Evolutionary conservation across 2,888 invertebrate species (phyloP), one percentile per base, ranked within the genome.

Genomic region (Parnassius apollo): DNA sequence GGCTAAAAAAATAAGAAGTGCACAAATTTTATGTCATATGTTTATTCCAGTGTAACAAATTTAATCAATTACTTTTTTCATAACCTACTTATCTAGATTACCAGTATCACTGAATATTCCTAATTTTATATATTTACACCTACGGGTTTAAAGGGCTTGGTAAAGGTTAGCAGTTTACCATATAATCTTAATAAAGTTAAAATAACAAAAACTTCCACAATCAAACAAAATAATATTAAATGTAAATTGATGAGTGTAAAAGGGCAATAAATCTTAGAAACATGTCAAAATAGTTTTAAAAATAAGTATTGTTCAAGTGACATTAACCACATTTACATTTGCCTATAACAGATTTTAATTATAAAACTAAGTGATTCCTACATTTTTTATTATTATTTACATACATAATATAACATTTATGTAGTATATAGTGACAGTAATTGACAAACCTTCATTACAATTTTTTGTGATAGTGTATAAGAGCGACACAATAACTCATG

Each of bases 1-100:
- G 4, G 4, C 7, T 7, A 35, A 1, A 35, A 4, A 57, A 62
- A 61, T 61, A 46, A 65, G 69, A 78, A 72, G 78, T 72, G 76
- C 70, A 71, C 67, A 70, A 54, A 57, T 55, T 63, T 57, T 54
- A 66, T 69, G 75, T 74, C 72, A 71, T 78, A 81, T 79, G 80
- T 90, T 88, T 90, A 90, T 90, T 91, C 89, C 88, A 75, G 88
- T 91, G 89, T 91, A 90, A 91, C 91, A 91, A 91, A 90, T 87
- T 88, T 88, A 82, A 82, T 80, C 78, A 83, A 79, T 85, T 77
- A 75, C 81, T 83, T 81, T 78, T 82, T 76, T 81, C 82, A 86
- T 80, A 77, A 71, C 75, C 78, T 81, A 75, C 70, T 75, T 72
- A 71, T 71, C 66, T 81, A 80, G 73, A 68, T 72, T 76, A 82